phyloP scores from a whole-genome alignment of 2,113 vertebrate species.

The Charadrius vociferus region DNA sequence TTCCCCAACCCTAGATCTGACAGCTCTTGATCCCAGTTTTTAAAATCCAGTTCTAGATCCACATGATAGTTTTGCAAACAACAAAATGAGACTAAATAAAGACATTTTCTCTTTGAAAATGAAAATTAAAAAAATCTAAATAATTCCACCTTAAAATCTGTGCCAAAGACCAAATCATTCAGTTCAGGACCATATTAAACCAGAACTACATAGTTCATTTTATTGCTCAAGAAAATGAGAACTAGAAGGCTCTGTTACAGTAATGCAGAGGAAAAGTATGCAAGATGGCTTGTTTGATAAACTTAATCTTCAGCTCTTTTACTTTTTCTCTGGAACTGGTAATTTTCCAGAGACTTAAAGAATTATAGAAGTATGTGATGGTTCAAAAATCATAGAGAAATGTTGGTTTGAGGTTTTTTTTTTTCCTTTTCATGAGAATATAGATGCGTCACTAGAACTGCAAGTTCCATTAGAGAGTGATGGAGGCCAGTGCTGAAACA shows the following conservation, averaged over 20 bases:
- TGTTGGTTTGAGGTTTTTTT: accelerated
- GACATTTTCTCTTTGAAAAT: neutral
- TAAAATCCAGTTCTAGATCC: neutral
- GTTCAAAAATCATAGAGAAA: neutral
- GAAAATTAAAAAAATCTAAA: neutral
- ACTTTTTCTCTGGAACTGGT: neutral
- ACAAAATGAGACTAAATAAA: neutral
- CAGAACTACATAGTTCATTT: neutral
- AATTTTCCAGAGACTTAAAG: neutral
- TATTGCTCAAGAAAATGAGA: neutral
- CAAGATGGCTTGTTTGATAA: neutral
- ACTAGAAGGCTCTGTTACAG: neutral
- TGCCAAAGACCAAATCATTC: neutral
- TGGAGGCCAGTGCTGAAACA: neutral
- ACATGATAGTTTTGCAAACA: neutral
- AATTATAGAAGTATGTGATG: neutral
- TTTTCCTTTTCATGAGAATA: neutral
- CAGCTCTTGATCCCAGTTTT: neutral
- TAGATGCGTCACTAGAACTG: neutral
- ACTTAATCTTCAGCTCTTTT: neutral
- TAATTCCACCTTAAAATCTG: neutral
- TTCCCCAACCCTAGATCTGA: neutral
- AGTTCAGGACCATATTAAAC: neutral
- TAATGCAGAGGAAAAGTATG: neutral
- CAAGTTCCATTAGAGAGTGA: neutral